Conservation (phyloP, 2,113 vertebrate species). For the Gavialis gangeticus region DNA sequence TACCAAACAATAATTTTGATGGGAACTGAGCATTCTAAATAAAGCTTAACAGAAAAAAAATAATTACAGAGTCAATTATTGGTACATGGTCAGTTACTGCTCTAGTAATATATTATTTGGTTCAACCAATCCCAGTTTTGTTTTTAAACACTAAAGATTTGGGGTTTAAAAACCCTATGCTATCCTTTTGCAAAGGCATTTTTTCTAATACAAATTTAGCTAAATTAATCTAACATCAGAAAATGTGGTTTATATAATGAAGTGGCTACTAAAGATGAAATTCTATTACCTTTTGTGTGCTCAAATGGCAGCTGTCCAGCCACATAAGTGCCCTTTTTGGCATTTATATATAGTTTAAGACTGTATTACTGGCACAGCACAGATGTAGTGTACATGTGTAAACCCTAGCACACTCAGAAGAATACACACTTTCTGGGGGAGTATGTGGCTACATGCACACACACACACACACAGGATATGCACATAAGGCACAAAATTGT, state of each 20-base stretch:
- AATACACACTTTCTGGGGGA: too few species aligned
- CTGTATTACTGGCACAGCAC: too few species aligned
- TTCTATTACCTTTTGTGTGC: too few species aligned
- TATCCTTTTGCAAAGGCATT: background rate
- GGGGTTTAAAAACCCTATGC: background rate
- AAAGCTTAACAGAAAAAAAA: background rate
- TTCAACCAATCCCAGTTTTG: background rate
- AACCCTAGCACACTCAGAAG: too few species aligned
- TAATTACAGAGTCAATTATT: background rate
- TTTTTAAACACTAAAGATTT: background rate
- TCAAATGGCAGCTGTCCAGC: too few species aligned
- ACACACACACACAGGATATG: too few species aligned
- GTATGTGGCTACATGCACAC: too few species aligned
- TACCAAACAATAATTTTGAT: background rate
- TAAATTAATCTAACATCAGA: background rate
- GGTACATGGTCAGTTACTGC: fast-evolving
- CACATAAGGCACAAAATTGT: too few species aligned
- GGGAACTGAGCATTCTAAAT: background rate
- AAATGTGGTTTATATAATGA: background rate
- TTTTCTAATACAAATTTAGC: background rate
- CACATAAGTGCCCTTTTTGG: too few species aligned
- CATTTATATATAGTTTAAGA: too few species aligned
- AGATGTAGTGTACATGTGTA: too few species aligned
- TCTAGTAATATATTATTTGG: background rate
- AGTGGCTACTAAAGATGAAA: background rate